These are phyloP conservation scores for Oreortyx pictus DNA, from an alignment of 2,797 vertebrate genomes.

Conservation along the genomic window DNA sequence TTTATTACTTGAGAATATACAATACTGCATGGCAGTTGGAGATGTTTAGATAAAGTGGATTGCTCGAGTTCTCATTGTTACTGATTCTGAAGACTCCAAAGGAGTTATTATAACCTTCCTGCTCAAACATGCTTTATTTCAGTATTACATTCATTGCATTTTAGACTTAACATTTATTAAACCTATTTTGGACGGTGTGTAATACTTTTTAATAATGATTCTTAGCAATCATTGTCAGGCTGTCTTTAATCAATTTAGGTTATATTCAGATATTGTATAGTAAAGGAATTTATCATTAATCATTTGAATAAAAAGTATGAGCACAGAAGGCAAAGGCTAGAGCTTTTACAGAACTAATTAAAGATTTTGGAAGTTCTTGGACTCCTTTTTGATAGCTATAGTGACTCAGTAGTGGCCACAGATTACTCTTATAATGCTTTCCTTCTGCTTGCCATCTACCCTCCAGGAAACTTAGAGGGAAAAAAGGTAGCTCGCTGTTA, in stretches of 20 bases:
- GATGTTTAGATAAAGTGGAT: no score
- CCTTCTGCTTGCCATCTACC: background rate
- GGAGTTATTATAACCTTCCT: background rate
- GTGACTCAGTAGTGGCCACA: background rate
- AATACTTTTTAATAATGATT: background rate
- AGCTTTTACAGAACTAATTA: background rate
- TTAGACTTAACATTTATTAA: background rate
- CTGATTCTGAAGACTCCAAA: background rate
- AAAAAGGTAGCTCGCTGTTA: background rate
- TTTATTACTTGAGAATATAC: background rate
- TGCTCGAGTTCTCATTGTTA: background rate
- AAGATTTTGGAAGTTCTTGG: background rate
- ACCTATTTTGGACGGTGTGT: no score
- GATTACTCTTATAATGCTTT: background rate
- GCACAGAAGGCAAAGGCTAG: background rate
- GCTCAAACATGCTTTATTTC: constrained; percentile 1
- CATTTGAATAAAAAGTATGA: background rate
- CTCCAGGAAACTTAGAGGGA: background rate
- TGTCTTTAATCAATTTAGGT: background rate
- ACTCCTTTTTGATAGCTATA: background rate
- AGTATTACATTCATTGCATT: background rate
- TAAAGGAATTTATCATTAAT: background rate
- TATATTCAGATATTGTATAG: background rate
- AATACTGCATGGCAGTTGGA: background rate
- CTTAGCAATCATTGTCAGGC: background rate